Base-by-base conservation (phyloP, 2,113 vertebrate genomes). In the Xerus inauris region DNA sequence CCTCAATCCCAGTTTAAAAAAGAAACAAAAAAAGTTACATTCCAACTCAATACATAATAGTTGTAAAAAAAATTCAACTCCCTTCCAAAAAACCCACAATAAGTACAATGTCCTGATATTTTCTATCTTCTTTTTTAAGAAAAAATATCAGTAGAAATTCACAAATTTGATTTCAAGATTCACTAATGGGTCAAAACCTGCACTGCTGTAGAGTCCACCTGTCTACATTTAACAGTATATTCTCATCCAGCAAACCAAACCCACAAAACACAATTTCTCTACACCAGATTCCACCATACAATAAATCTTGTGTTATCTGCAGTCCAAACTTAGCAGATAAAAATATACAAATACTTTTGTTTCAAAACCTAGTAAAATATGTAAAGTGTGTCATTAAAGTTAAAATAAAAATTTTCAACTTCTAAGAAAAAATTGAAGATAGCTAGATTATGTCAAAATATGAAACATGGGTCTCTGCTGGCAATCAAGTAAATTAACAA, bases 311-410 rank as follows among this genome's bases (percentile, higher is more conserved):
- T 17, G 12, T 79, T 71, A 91, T 64, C 54, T 62, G 54, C 38
- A 73, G 26, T 35, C 24, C 83, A 91, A 93, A 90, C 26, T 47
- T n/a, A 87, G 49, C 62, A 54, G 2, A 45, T 19, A 73, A 40
- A 75, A 51, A 85, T 38, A 73, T 11, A 49, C 11, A n/a, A 35
- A 97, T 87, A 65, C 40, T 87, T 79, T 54, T 85, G 54, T 51
- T 83, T 93, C 84, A 93, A 93, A 95, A 38, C 42, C 93, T 47
- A 80, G 28, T 67, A 85, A 95, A 96, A 88, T 87, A 16, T 32
- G 79, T 69, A 84, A 84, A 82, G 76, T 76, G 13, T 30, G 49
- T 12, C 26, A 28, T 40, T 94, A 42, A 73, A 77, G 17, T 57
- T 45, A 82, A 79, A 91, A 91, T 65, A 45, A 90, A 89, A 92